These are phyloP conservation scores for Drosophila vallismaia DNA, from an alignment of 2,888 invertebrate species.

Conservation along the genomic window DNA sequence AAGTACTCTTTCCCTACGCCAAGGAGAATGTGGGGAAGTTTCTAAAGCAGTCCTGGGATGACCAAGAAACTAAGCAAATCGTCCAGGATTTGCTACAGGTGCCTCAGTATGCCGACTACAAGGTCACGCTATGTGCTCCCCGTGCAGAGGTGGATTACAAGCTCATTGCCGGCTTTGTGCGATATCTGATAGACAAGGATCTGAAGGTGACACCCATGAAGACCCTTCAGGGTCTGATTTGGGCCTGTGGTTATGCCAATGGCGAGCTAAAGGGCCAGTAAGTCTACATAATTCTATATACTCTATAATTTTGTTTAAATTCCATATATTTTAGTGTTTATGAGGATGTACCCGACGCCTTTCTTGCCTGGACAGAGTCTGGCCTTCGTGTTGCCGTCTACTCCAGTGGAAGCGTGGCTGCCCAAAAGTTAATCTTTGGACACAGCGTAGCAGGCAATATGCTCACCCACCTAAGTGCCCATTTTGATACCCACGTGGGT, in stretches of 20 bases:
- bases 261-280: conserved; percentile 94
- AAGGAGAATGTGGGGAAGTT: conserved; percentile 89
- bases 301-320: neutral
- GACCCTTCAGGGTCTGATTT: conserved; percentile 95
- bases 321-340: conserved; percentile 88
- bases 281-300: conserved; percentile 84
- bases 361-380: conserved; percentile 89
- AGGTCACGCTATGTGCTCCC: conserved; percentile 2
- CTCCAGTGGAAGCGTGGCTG: conserved; percentile 95
- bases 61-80: conserved; percentile 87
- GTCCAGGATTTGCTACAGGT: conserved; percentile 87
- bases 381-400: conserved; percentile 92
- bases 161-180: conserved; percentile 88
- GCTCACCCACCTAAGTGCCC: conserved; percentile 88
- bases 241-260: conserved; percentile 92
- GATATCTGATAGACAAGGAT: conserved; percentile 92
- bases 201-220: conserved; percentile 92
- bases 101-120: conserved; percentile 62
- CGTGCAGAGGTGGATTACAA: conserved; percentile 81
- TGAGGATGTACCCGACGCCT: conserved; percentile 91
- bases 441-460: conserved; percentile 91
- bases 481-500: conserved; percentile 95
- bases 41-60: conserved; percentile 89
- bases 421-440: conserved; percentile 94
- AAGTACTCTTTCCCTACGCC: conserved; percentile 91